A percentile compares a stretch with the other conserved stretches of the same genome.
These are phyloP conservation scores for Actenoides hombroni DNA, from an alignment of 2,113 vertebrate genomes.

Conservation along the genomic window DNA sequence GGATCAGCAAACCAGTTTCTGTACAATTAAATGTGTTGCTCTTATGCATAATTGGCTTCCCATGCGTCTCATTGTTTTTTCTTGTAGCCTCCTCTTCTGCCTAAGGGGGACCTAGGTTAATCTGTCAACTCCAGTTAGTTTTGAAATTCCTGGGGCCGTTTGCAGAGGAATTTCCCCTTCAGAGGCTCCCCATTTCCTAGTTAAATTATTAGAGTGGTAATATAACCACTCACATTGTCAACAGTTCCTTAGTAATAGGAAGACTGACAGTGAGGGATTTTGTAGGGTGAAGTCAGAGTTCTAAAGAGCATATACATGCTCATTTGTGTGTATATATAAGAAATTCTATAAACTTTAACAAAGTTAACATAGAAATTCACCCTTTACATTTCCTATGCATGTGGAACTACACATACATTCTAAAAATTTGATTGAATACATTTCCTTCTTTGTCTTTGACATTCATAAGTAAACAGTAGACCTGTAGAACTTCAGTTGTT, in stretches of 20 bases:
- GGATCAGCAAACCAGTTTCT: conserved; percentile 29
- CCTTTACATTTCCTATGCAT: not conserved
- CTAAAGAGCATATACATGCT: not conserved
- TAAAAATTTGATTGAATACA: not conserved
- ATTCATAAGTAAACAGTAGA: not conserved
- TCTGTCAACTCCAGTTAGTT: conserved; percentile 59
- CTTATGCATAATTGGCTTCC: conserved; percentile 48
- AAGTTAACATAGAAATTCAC: not conserved
- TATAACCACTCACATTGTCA: not conserved
- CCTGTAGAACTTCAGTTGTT: not conserved
- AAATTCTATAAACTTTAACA: not conserved
- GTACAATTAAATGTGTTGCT: conserved; percentile 35
- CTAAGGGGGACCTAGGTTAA: conserved; percentile 47
- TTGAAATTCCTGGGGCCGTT: conserved; percentile 43
- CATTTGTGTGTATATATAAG: not conserved
- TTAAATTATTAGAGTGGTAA: not conserved
- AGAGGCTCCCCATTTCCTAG: not conserved
- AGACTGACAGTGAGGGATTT: not conserved
- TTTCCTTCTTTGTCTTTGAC: not conserved
- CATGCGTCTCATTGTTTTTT: conserved; percentile 47
- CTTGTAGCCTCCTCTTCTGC: conserved; percentile 41
- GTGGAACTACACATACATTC: not conserved
- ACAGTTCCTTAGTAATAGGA: not conserved
- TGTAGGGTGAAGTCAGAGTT: not conserved
- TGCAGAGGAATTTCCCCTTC: conserved; percentile 49